Conservation (phyloP, 2,797 vertebrate species). For the Pogonophryne albipinna region DNA sequence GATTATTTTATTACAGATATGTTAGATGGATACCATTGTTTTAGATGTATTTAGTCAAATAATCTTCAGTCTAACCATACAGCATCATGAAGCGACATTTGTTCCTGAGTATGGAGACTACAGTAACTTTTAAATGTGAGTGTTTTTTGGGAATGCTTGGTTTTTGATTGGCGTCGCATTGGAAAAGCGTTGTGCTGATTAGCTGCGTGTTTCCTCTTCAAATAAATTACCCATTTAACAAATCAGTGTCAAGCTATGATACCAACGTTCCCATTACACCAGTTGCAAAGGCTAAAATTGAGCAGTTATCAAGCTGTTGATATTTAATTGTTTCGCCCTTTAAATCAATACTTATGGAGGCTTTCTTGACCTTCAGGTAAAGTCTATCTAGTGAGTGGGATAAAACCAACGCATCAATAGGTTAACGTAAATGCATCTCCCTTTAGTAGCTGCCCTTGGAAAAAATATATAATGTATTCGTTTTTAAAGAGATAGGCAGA, state of each 20-base stretch:
- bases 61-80: background rate
- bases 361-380: slow-evolving; percentile 39
- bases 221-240: slow-evolving; percentile 31
- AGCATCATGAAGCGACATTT: slow-evolving; percentile 40
- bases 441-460: slow-evolving; percentile 17
- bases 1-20: slow-evolving; percentile 8
- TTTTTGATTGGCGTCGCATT: slow-evolving; percentile 15
- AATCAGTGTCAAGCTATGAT: slow-evolving; percentile 25
- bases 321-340: slow-evolving; percentile 27
- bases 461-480: slow-evolving; percentile 3
- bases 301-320: slow-evolving; percentile 31
- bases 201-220: slow-evolving; percentile 11
- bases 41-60: slow-evolving; percentile 1
- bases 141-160: background rate
- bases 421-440: slow-evolving; percentile 12
- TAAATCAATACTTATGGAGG: slow-evolving; percentile 29
- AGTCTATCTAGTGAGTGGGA: slow-evolving; percentile 39
- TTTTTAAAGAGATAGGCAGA: slow-evolving; percentile 22
- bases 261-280: background rate
- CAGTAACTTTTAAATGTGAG: slow-evolving; percentile 3
- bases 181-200: slow-evolving; percentile 18
- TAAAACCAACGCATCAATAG: slow-evolving; percentile 11
- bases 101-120: slow-evolving; percentile 13
- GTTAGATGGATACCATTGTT: background rate
- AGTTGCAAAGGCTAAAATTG: slow-evolving; percentile 40